Conservation (phyloP, 2,113 vertebrate species). For the Scomber colias region DNA sequence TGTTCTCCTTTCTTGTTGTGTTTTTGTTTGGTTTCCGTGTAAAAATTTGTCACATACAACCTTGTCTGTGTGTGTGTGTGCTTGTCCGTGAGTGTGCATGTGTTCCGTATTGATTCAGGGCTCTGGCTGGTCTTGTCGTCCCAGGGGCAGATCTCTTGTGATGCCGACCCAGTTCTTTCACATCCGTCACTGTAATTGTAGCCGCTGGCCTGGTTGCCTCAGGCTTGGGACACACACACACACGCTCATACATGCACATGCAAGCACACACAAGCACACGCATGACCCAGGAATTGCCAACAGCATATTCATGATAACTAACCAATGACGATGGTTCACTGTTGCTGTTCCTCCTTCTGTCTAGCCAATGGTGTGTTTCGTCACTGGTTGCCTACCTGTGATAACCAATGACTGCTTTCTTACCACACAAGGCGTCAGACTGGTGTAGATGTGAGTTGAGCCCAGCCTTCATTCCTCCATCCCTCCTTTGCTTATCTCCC, state of each 20-base stretch:
- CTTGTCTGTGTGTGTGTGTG: conserved; percentile 15
- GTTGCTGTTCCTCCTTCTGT: conserved; percentile 33
- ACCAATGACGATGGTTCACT: conserved; percentile 55
- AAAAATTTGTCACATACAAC: conserved; percentile 51
- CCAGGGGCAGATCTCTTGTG: conserved; percentile 79
- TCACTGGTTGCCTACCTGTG: conserved; percentile 27
- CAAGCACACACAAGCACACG: conserved; percentile 27
- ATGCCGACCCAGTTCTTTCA: conserved; percentile 87
- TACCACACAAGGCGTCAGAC: conserved; percentile 1
- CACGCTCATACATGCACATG: conserved; percentile 6
- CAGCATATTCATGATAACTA: conserved; percentile 54
- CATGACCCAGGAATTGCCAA: conserved; percentile 52
- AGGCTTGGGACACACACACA: conserved; percentile 58
- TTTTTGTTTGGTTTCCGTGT: conserved; percentile 43
- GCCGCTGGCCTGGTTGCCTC: conserved; percentile 81
- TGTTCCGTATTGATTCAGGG: conserved; percentile 78
- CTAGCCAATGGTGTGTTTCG: conserved; percentile 45
- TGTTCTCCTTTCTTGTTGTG: conserved; percentile 11
- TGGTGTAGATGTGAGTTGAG: conserved; percentile 7
- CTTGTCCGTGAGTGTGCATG: conserved; percentile 31
- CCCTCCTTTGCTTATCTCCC: not conserved
- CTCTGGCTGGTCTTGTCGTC: conserved; percentile 81
- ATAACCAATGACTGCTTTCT: conserved; percentile 20
- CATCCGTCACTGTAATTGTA: conserved; percentile 84
- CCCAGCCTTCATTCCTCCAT: not conserved